Conservation (phyloP, 2,797 vertebrate genomes). For the Platalea minor region DNA sequence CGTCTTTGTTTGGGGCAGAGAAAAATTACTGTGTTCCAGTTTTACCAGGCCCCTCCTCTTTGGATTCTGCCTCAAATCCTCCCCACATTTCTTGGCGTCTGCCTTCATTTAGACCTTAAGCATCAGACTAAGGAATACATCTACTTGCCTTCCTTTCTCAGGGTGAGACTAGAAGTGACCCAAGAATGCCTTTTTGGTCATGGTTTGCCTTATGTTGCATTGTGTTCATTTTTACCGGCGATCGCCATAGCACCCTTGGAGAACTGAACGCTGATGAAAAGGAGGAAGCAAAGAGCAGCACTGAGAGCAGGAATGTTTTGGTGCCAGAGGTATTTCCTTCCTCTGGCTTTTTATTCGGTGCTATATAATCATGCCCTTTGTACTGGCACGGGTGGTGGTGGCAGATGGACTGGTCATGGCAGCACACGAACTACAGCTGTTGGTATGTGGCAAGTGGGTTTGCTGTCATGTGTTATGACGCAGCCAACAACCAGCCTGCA, state of each 20-base stretch:
- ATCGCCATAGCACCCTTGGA: not conserved
- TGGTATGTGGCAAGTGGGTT: not conserved
- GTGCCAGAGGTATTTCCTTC: constrained; percentile 5
- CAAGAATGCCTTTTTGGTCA: not conserved
- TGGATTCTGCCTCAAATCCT: not conserved
- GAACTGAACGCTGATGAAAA: not conserved
- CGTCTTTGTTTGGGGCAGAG: not conserved
- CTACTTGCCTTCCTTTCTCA: not conserved
- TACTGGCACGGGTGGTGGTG: not conserved
- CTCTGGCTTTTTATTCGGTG: not conserved
- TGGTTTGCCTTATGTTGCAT: not conserved
- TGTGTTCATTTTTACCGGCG: not conserved
- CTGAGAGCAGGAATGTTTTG: not conserved
- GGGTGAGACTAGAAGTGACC: not conserved
- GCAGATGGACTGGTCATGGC: not conserved
- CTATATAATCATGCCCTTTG: not conserved
- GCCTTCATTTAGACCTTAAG: not conserved
- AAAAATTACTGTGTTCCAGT: not conserved
- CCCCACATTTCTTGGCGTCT: accelerated
- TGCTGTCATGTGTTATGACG: not conserved
- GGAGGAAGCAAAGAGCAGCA: not conserved
- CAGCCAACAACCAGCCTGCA: not conserved
- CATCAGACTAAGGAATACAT: not conserved
- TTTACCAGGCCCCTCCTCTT: not conserved
- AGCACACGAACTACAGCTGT: not conserved